Base-by-base conservation (phyloP, 2,888 invertebrate species). In the Punctoribates punctum region DNA sequence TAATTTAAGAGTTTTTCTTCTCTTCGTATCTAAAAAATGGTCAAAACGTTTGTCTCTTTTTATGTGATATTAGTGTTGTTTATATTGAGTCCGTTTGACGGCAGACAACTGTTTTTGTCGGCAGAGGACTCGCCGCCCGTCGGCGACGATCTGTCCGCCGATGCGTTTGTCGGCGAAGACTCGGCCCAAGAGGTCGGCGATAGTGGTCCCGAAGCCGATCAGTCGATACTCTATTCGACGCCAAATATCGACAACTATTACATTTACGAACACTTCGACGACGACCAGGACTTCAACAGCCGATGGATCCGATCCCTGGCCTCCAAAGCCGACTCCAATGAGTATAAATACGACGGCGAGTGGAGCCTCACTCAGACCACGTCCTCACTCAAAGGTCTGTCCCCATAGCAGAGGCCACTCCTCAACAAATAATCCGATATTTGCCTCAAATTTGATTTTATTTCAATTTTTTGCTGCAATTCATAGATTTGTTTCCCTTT, bases 231-330 rank as follows among this genome's bases (percentile, higher is more conserved):
- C n/a, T 94, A 93, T 82, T 86, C 87, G 72, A 91, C 91, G 81
- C 95, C 95, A 0, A 85, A 86, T 78, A 85, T 76, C 90, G 15
- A 81, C 83, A 86, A 87, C 80, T 88, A 89, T 38, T 90, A 91
- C 83, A 87, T 96, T 77, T 88, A 90, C 0, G 96, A 96, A 81
- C 90, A 93, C 83, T 96, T 96, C 85, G 94, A 96, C 84, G 88
- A 93, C 83, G 83, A 86, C 54, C 87, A 87, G 13, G 86, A 86
- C 20, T 93, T 94, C 81, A 88, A 89, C 73, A 89, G 89, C 81
- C 88, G 80, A 83, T 84, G 78, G 79, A 70, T 76, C 20, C 27
- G 57, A 48, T 78, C 78, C 3, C 42, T 29, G 60, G 42, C 54
- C 11, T 27, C 72, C 13, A 78, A 77, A 54, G n/a, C 75, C 2